These are phyloP conservation scores for Coecobrya sp. DNA, from an alignment of 2,888 invertebrate genomes.

Conservation along the genomic window DNA sequence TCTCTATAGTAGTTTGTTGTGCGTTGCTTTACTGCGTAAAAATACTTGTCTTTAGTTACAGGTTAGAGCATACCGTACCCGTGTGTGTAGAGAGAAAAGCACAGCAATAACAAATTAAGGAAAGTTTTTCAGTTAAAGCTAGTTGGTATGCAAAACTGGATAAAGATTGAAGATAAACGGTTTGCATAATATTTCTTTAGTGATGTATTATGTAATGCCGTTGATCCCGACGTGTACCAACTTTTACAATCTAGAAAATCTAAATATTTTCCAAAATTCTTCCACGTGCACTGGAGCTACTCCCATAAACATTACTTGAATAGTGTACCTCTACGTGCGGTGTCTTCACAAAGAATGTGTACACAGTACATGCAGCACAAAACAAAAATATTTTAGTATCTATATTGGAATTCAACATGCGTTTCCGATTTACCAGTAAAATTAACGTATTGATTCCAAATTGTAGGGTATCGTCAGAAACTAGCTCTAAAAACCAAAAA, in stretches of 20 bases:
- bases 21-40: conserved; percentile 23
- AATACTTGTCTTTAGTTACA: conserved; percentile 25
- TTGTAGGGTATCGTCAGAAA: background rate
- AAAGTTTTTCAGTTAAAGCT: conserved; percentile 5
- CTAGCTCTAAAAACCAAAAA: background rate
- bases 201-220: conserved; percentile 47
- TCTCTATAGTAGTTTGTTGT: background rate
- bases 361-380: background rate
- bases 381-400: background rate
- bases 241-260: conserved; percentile 2
- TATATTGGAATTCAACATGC: conserved; percentile 48
- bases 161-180: conserved; percentile 48
- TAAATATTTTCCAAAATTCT: conserved; percentile 55
- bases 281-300: conserved; percentile 39
- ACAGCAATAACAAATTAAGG: conserved; percentile 29
- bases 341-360: background rate
- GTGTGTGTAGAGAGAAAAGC: background rate
- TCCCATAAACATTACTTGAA: background rate
- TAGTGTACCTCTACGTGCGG: background rate
- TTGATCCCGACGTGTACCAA: conserved; percentile 36
- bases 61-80: too few relatives aligned
- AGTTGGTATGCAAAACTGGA: conserved; percentile 33
- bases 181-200: conserved; percentile 33
- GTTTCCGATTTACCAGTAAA: conserved; percentile 40
- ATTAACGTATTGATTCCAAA: conserved; percentile 36